Conservation (phyloP, 2,797 vertebrate species). For the Rhinatrema bivittatum region DNA sequence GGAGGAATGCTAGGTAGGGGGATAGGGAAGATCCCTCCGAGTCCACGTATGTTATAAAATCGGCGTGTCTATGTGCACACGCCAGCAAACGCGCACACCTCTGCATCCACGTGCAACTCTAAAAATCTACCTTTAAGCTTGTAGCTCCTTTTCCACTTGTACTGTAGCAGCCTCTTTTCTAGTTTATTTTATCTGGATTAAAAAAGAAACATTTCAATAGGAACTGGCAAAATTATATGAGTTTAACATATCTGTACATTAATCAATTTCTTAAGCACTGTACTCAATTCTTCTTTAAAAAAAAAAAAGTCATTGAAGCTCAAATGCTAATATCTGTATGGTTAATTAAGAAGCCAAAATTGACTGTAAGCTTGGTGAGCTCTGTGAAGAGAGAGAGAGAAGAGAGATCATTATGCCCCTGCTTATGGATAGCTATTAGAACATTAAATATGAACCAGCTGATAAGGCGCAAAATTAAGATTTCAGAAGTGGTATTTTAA, state of each 20-base stretch:
- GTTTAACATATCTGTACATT: slow-evolving; percentile 32
- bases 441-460: slow-evolving; percentile 44
- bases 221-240: slow-evolving; percentile 20
- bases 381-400: slow-evolving; percentile 32
- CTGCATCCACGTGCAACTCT: too few species aligned
- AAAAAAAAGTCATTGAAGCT: slow-evolving; percentile 46
- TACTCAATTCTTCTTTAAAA: slow-evolving; percentile 22
- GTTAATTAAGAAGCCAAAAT: slow-evolving; percentile 61
- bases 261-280: slow-evolving; percentile 18
- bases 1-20: too few species aligned
- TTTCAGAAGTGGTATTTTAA: slow-evolving; percentile 61
- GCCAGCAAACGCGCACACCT: too few species aligned
- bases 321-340: slow-evolving; percentile 50
- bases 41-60: too few species aligned
- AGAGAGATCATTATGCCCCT: slow-evolving; percentile 43
- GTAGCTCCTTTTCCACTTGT: too few species aligned
- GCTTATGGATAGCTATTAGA: slow-evolving; percentile 48
- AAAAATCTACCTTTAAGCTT: too few species aligned
- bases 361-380: slow-evolving; percentile 46
- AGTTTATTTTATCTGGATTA: too few species aligned
- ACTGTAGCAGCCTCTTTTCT: too few species aligned
- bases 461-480: slow-evolving; percentile 64
- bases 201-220: too few species aligned
- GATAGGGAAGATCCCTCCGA: too few species aligned
- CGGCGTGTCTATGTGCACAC: too few species aligned